Evolutionary conservation across 35 echinoderm and acorn worm genomes (phyloP).

Genomic region (Heliocidaris erythrogramma): DNA sequence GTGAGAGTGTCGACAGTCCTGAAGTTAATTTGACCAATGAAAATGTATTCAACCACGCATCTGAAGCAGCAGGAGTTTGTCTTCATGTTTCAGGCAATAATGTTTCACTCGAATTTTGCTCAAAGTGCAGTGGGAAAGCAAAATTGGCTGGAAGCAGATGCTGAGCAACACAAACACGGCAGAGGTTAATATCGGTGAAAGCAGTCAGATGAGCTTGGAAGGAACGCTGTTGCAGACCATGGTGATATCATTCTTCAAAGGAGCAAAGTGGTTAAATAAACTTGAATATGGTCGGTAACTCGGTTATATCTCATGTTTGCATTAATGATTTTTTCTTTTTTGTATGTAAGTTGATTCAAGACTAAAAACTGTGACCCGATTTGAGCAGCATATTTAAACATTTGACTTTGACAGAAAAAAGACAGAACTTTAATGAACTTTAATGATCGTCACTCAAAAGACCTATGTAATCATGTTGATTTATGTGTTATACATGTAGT

Average conservation of each 20-base stretch:
- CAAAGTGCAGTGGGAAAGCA: conserved; percentile 66
- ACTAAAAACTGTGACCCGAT: neutral
- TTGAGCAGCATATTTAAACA: neutral
- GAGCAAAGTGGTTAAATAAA: neutral
- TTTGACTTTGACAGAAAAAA: neutral
- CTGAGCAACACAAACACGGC: neutral
- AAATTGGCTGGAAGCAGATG: conserved; percentile 45
- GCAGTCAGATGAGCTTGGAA: neutral
- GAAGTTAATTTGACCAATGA: neutral
- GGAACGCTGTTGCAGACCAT: neutral
- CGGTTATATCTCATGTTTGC: neutral
- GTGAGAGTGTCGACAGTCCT: neutral
- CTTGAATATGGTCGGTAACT: neutral
- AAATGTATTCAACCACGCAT: neutral
- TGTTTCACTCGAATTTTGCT: conserved; percentile 81
- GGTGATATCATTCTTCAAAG: neutral
- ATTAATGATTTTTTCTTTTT: neutral
- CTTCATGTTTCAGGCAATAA: conserved; percentile 65
- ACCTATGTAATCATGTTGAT: no score
- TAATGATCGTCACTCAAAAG: no score
- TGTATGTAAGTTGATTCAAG: neutral
- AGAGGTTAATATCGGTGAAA: neutral
- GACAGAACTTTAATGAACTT: neutral
- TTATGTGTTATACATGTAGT: neutral
- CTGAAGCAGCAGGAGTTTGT: conserved; percentile 63